Base-by-base conservation (phyloP, 2,797 vertebrate genomes). In the Antrozous pallidus region DNA sequence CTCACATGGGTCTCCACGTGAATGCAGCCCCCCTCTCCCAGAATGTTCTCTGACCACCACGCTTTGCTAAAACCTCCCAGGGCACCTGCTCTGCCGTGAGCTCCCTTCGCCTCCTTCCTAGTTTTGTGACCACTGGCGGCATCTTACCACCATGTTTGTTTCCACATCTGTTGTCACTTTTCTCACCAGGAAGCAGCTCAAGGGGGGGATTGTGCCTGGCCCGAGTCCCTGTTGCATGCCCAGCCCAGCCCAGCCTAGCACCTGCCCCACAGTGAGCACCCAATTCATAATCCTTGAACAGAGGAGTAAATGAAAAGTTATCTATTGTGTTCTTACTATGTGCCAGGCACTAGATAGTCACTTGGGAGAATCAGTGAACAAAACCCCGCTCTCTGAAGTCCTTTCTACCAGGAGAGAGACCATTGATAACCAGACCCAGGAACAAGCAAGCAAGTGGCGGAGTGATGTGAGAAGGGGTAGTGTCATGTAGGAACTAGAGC, bases 21-120 rank as follows among this genome's bases (percentile, higher is more conserved):
- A 91, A 65, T 0, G 11, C 31, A 22, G n/a, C 17, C 12, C 1
- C 38, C 20, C 1, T 33, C 20, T 42, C 49, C 45, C 31, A 26
- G 45, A 4, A 0, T 17, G 51, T 28, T 69, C 69, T 51, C 40
- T 8, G n/a, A n/a, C 77, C 17, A 54, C 10, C 14, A 4, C 0
- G 8, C 17, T 42, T 51, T 1, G 20, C 51, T 13, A 2, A 77
- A 75, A 74, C 65, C 61, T 45, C 51, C 47, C 9, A 26, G 22
- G 69, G 47, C 24, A 33, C 26, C 22, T 36, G 58, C 58, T 6
- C 4, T 1, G 47, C 49, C 6, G 1, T 54, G 33, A 36, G 73
- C 47, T 80, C 45, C 24, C 40, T 65, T 40, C 5, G 17, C 47
- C 83, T 69, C 38, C 70, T 71, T 77, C 49, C 20, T 24, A 40